Conservation (phyloP, 2,113 vertebrate species). For the Pholis gunnellus region DNA sequence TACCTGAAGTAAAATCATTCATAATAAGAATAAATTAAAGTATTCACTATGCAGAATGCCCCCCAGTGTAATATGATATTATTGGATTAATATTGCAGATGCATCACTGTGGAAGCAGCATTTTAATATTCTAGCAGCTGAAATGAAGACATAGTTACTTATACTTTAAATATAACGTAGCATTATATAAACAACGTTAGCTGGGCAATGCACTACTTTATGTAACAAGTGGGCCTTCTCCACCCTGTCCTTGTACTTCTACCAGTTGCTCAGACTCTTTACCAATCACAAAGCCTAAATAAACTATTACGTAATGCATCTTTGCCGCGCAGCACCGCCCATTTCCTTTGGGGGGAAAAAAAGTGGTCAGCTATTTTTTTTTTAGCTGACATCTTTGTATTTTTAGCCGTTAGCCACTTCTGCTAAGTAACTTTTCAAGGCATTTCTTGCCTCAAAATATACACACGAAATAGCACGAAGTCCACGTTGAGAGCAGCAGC, state of each 20-base stretch:
- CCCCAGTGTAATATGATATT: background rate
- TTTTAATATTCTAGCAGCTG: background rate
- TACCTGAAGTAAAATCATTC: too few relatives aligned
- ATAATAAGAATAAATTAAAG: too few relatives aligned
- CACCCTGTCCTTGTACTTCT: background rate
- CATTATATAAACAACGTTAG: background rate
- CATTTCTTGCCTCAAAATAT: slow-evolving; percentile 37
- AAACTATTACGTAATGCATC: slow-evolving; percentile 70
- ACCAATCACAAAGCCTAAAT: slow-evolving; percentile 74
- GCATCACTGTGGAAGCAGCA: background rate
- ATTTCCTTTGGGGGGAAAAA: slow-evolving; percentile 69
- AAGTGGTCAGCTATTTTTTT: slow-evolving; percentile 75
- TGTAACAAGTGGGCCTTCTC: background rate
- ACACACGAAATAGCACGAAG: slow-evolving; percentile 49
- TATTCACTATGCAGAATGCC: background rate
- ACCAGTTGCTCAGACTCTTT: slow-evolving; percentile 34
- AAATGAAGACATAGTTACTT: background rate
- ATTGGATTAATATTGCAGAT: background rate
- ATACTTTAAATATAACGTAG: background rate
- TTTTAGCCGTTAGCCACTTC: slow-evolving; percentile 72
- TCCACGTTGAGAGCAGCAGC: slow-evolving; percentile 65
- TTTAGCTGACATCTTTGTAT: slow-evolving; percentile 75
- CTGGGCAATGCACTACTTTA: background rate
- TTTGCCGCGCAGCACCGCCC: slow-evolving; percentile 65
- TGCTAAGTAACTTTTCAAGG: slow-evolving; percentile 66